Conservation (phyloP, 2,888 invertebrate genomes). For the Drosophila neonasuta region DNA sequence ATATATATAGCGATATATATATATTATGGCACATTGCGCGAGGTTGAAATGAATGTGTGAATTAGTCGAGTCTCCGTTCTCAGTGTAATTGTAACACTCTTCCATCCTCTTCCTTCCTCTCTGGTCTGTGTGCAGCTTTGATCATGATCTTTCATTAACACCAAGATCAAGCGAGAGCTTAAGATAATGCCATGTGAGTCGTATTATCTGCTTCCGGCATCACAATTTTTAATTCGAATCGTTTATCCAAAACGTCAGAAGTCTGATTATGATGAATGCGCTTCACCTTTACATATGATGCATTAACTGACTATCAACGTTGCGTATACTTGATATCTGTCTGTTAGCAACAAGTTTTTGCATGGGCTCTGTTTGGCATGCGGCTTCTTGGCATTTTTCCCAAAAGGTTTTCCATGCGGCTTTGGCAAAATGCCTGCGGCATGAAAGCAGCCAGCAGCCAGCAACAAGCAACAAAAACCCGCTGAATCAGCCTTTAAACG, state of each 20-base stretch:
- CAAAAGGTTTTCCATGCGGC: conserved; percentile 7
- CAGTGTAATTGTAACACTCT: conserved; percentile 20
- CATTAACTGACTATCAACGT: neutral
- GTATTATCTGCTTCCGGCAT: conserved; percentile 40
- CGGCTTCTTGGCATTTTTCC: conserved; percentile 25
- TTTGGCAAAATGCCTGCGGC: conserved; percentile 40
- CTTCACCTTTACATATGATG: neutral
- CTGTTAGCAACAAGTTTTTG: conserved; percentile 26
- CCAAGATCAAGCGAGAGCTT: conserved; percentile 28
- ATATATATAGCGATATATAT: conserved; percentile 10
- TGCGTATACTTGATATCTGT: conserved; percentile 25
- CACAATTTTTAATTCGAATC: conserved; percentile 30
- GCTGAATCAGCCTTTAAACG: conserved; percentile 37
- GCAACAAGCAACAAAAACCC: conserved; percentile 9
- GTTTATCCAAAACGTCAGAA: conserved; percentile 7
- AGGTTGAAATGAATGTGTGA: conserved; percentile 48
- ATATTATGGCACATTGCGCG: conserved; percentile 28
- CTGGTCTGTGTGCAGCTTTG: conserved; percentile 24
- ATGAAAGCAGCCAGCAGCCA: neutral
- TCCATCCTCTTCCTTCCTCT: conserved; percentile 2
- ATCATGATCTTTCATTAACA: conserved; percentile 60
- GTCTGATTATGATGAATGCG: conserved; percentile 6
- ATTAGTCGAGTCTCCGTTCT: conserved; percentile 32
- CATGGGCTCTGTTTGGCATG: neutral
- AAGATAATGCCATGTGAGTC: conserved; percentile 16